Conservation (phyloP, 2,888 invertebrate genomes). For the Diaphora mendica region DNA sequence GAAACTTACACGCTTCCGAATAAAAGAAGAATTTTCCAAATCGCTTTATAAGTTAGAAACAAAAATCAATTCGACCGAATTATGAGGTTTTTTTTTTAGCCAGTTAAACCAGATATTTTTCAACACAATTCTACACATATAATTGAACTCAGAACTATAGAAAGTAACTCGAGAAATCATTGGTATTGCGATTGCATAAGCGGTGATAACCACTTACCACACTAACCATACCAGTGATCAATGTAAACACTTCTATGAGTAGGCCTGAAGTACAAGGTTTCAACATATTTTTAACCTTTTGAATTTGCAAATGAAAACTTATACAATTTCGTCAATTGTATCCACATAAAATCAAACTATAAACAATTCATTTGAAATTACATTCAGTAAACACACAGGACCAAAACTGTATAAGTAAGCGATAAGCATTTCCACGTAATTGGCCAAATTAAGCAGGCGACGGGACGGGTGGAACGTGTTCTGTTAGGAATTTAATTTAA, state of each 20-base stretch:
- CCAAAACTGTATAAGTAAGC: constrained; percentile 63
- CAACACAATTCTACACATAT: not conserved
- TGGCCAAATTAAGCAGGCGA: constrained; percentile 74
- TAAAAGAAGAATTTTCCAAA: not conserved
- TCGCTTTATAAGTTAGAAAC: not conserved
- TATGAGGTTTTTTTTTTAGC: not conserved
- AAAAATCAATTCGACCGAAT: not conserved
- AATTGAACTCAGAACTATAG: not conserved
- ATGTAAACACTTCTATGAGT: not conserved
- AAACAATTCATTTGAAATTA: not conserved
- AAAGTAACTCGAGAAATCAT: not conserved
- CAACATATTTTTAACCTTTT: not conserved
- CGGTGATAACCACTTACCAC: not conserved
- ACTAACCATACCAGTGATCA: not conserved
- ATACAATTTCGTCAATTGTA: not conserved
- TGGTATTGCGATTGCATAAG: not conserved
- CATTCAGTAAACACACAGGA: constrained; percentile 22
- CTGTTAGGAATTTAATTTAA: constrained; percentile 78
- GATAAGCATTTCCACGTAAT: constrained; percentile 76
- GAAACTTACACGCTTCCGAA: not conserved
- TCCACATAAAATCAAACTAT: not conserved
- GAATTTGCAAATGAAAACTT: not conserved
- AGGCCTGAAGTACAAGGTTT: not conserved
- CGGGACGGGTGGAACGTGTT: constrained; percentile 51
- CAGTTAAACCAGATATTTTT: not conserved